Evolutionary conservation across 1,140 invertebrate genomes (phyloP).

Genomic region (Lasioglossum albipes): DNA sequence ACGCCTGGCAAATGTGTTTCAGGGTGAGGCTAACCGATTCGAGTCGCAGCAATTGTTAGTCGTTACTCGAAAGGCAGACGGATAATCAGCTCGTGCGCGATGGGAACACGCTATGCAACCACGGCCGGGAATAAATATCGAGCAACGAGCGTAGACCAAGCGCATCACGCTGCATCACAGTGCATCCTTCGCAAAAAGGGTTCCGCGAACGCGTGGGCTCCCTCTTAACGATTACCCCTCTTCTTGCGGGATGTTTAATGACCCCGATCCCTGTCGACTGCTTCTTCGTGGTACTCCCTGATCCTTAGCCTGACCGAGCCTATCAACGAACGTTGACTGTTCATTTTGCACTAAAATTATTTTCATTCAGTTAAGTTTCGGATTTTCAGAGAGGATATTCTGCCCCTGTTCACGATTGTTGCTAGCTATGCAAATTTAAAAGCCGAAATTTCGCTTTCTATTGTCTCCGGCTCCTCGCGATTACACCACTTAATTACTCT

Average conservation of each 20-base stretch:
- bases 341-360: background rate
- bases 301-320: background rate
- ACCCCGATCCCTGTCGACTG: conserved; percentile 19
- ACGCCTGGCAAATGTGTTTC: background rate
- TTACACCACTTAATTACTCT: too few relatives aligned
- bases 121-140: conserved; percentile 20
- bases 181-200: conserved; percentile 1
- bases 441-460: too few relatives aligned
- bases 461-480: too few relatives aligned
- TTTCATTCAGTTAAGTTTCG: background rate
- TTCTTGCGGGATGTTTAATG: conserved; percentile 20
- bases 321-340: background rate
- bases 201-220: conserved; percentile 14
- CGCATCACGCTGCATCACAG: background rate
- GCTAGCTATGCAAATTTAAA: too few relatives aligned
- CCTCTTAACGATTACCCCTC: conserved; percentile 24
- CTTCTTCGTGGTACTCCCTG: background rate
- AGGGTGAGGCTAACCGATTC: background rate
- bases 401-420: too few relatives aligned
- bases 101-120: background rate
- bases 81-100: background rate
- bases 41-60: background rate
- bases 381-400: background rate
- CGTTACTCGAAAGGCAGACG: background rate
- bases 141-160: background rate